These are phyloP conservation scores for Cerceris rybyensis DNA, from an alignment of 2,888 invertebrate genomes.

Conservation along the genomic window DNA sequence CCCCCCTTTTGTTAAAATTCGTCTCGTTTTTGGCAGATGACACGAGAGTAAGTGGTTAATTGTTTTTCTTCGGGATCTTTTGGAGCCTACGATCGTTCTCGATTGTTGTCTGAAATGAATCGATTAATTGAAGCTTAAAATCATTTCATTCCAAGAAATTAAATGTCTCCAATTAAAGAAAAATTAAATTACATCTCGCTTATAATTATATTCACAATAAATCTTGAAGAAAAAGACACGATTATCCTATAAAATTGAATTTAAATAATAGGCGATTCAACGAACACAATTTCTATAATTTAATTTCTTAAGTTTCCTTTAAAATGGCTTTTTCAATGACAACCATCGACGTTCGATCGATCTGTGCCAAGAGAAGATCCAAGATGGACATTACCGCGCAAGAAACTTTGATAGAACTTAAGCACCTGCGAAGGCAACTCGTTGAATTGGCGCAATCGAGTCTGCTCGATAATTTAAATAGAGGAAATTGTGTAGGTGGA, in stretches of 20 bases:
- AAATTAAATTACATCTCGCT: no score
- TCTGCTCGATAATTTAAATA: neutral
- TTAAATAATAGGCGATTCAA: no score
- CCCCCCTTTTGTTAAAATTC: neutral
- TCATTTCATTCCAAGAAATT: no score
- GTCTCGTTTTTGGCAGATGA: conserved; percentile 1
- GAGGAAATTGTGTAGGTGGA: no score
- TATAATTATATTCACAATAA: no score
- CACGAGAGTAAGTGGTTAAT: conserved; percentile 50
- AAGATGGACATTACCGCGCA: conserved; percentile 44
- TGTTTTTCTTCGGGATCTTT: conserved; percentile 58
- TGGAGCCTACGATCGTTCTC: conserved; percentile 63
- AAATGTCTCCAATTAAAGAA: no score
- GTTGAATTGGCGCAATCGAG: neutral
- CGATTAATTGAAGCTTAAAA: no score
- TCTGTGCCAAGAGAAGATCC: conserved; percentile 47
- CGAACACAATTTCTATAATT: neutral
- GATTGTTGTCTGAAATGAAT: conserved; percentile 16
- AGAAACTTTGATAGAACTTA: conserved; percentile 19
- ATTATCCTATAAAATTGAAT: no score
- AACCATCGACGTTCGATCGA: conserved; percentile 52
- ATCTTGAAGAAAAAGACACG: no score
- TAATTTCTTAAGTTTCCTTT: neutral
- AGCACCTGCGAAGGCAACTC: neutral
- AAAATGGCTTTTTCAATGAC: neutral